Evolutionary conservation across 2,888 invertebrate genomes (phyloP).

Genomic region (Iphiclides podalirius): DNA sequence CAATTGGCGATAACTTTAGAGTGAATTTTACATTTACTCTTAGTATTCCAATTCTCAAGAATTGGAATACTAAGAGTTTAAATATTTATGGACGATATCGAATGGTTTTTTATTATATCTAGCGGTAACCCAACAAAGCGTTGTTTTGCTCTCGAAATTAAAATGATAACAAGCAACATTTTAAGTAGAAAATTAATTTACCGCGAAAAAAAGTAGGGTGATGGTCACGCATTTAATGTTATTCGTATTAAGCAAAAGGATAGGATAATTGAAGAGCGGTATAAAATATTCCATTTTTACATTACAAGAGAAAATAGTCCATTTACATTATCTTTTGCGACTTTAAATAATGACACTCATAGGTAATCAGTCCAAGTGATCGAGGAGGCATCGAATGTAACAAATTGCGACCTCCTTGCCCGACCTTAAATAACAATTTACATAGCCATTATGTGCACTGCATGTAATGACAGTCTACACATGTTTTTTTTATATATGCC

Average conservation of each 20-base stretch:
- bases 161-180: no score
- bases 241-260: slow-evolving; percentile 14
- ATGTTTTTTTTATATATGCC: background rate
- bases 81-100: no score
- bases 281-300: slow-evolving; percentile 17
- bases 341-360: slow-evolving; percentile 24
- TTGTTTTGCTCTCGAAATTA: no score
- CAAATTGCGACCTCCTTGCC: slow-evolving; percentile 22
- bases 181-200: no score
- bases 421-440: slow-evolving; percentile 47
- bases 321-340: slow-evolving; percentile 22
- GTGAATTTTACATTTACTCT: no score
- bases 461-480: slow-evolving; percentile 8
- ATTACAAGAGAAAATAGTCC: slow-evolving; percentile 22
- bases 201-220: slow-evolving; percentile 9
- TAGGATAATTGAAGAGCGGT: slow-evolving; percentile 14
- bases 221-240: slow-evolving; percentile 15
- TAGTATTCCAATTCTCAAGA: no score
- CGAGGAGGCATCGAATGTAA: slow-evolving; percentile 17
- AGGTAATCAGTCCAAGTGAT: slow-evolving; percentile 24
- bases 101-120: no score
- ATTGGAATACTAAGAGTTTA: no score
- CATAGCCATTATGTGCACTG: slow-evolving; percentile 39
- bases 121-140: no score
- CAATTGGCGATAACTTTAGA: no score